Evolutionary conservation across 1,140 invertebrate species (phyloP), one percentile per base, ranked within the genome.

Genomic region (Cylas formicarius): DNA sequence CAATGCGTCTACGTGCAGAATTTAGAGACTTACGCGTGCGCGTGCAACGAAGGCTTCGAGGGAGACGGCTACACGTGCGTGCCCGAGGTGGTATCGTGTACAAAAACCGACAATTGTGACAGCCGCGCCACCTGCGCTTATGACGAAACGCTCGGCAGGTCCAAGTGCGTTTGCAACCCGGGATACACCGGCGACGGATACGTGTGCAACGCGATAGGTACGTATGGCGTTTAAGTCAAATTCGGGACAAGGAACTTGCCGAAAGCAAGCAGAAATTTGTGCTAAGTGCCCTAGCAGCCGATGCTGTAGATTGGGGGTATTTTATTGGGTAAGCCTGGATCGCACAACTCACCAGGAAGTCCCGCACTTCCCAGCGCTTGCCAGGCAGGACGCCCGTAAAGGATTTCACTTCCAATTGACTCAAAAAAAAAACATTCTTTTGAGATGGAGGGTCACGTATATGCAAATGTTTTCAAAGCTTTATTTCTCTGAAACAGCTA

Each of bases 171-270:
- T 11, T 94, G 90, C 62, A 77, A 82, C 44, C 59, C 72, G 10
- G 88, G 88, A 39, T 94, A 78, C 63, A 72, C 76, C 34, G 89
- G 89, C 33, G 84, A 90, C 61, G 90, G 88, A 27, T 76, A 73
- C 34, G 67, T 67, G 0, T 91, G 61, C 36, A 38, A 27, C 10
- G 26, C 44, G 9, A 31, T 36, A 34, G 36, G 52, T 55, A 41
- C 11, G 18, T 35, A 1, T 41, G 6, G n/a, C n/a, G n/a, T n/a
- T n/a, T n/a, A n/a, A n/a, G 4, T 4, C 16, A 38, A 36, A 20
- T 33, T 33, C 8, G n/a, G n/a, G n/a, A n/a, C n/a, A n/a, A n/a
- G n/a, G n/a, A n/a, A n/a, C n/a, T n/a, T n/a, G 8, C n/a, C 8
- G 11, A 9, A 26, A 9, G 8, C 8, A 26, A n/a, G 11, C 8